Base-by-base conservation (phyloP, 2,113 vertebrate genomes). In the Hassar affinis region DNA sequence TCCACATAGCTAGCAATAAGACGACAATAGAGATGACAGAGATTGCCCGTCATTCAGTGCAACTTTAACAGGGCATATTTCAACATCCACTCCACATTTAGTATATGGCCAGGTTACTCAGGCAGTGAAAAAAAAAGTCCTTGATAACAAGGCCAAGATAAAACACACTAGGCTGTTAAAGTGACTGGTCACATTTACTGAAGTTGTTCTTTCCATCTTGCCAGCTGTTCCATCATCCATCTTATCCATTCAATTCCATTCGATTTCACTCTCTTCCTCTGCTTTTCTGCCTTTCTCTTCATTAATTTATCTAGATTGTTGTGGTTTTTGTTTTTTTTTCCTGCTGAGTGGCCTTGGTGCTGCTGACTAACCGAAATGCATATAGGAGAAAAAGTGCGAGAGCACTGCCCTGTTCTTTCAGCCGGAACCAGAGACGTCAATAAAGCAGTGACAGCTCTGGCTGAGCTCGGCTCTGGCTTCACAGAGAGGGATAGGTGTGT, bases 331-430 rank as follows among this genome's bases (percentile, higher is more conserved):
- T 27, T 47, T 54, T 72, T 75, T 82, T 68, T 72, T 78, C 72
- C 61, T 85, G 80, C 74, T 78, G 78, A 85, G 66, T 85, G 86
- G 81, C 78, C 81, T 87, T 81, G 86, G 61, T 52, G 20, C 78
- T 87, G 81, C 86, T 87, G 86, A 85, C 86, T 85, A 79, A 56
- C 75, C 77, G 79, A 85, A 83, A 81, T 61, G 42, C 74, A 33
- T 0, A 15, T 42, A 38, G 71, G 35, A 80, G 85, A 79, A 77
- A 62, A 78, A 57, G 81, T 84, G 78, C 33, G 15, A 81, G 56
- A 77, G 71, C 51, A 0, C 45, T 79, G 78, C 54, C 83, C 45
- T 84, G 66, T 79, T 84, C 78, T 77, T 33, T 80, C 62, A 78
- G 82, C 42, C 45, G 56, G 52, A 84, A 79, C 51, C 45, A 15